These are phyloP conservation scores for Hemithea aestivaria DNA, from an alignment of 2,888 invertebrate species.

Conservation along the genomic window DNA sequence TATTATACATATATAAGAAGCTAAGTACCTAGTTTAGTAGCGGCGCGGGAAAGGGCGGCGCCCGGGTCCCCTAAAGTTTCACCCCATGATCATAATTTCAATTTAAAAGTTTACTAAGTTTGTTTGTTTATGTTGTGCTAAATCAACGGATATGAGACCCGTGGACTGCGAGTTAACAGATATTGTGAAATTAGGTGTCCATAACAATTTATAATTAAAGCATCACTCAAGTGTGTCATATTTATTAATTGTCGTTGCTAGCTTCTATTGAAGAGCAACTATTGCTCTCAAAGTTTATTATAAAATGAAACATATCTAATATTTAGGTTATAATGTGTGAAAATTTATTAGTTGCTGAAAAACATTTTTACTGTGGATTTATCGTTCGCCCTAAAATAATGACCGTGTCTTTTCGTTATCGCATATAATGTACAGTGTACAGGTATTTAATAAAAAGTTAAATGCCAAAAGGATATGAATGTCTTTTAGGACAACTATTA, in stretches of 20 bases:
- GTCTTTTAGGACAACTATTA: too few species aligned
- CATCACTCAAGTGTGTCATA: too few species aligned
- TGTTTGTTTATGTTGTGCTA: constrained; percentile 43
- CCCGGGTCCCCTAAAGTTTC: constrained; percentile 42
- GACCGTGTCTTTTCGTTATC: constrained; percentile 1
- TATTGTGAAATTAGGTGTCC: constrained; percentile 14
- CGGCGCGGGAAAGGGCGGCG: constrained; percentile 27
- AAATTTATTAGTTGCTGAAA: too few species aligned
- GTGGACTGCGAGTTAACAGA: constrained; percentile 19
- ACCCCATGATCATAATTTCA: constrained; percentile 53
- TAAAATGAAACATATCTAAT: too few species aligned
- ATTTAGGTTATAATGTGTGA: too few species aligned
- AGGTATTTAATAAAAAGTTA: neutral
- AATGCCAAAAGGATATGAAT: too few species aligned
- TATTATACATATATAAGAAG: constrained; percentile 26
- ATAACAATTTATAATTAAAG: neutral
- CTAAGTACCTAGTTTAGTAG: constrained; percentile 22
- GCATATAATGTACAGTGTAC: constrained; percentile 1
- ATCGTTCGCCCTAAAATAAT: neutral
- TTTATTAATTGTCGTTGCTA: too few species aligned
- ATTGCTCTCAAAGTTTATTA: too few species aligned
- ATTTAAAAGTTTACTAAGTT: constrained; percentile 54
- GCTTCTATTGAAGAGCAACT: too few species aligned
- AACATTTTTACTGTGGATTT: too few species aligned
- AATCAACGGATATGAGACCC: constrained; percentile 35